phyloP scores from a whole-genome alignment of 2,888 invertebrate species.

The Tachina lurida region DNA sequence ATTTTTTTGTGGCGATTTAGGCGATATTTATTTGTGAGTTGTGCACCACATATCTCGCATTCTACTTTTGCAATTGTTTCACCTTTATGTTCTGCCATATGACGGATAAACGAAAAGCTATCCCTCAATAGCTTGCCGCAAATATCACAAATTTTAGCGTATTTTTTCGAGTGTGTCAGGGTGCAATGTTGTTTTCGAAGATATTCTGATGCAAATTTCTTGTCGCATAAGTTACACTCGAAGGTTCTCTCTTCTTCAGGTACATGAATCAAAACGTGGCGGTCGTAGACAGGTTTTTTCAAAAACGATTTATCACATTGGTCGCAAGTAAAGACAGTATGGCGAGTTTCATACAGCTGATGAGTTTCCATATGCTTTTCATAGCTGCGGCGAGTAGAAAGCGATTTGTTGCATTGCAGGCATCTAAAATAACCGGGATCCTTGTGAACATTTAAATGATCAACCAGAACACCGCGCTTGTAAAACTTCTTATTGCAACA shows the following conservation, averaged over 20 bases:
- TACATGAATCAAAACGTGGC: conserved; percentile 79
- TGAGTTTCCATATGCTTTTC: conserved; percentile 79
- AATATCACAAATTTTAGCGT: conserved; percentile 80
- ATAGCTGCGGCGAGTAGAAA: conserved; percentile 77
- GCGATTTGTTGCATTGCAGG: conserved; percentile 76
- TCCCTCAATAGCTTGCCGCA: conserved; percentile 80
- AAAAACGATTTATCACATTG: conserved; percentile 57
- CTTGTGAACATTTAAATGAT: conserved; percentile 80
- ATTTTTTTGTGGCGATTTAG: conserved; percentile 80
- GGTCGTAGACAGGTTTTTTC: conserved; percentile 73
- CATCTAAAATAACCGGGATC: conserved; percentile 81
- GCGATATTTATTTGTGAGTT: conserved; percentile 78
- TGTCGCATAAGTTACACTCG: conserved; percentile 76
- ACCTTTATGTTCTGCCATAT: conserved; percentile 79
- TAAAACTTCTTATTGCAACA: conserved; percentile 81
- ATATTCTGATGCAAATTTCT: conserved; percentile 78
- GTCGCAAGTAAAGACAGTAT: conserved; percentile 34
- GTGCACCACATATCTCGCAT: conserved; percentile 79
- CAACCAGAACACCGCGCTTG: conserved; percentile 79
- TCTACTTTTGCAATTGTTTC: conserved; percentile 75
- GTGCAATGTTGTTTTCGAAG: conserved; percentile 78
- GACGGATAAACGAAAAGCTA: conserved; percentile 77
- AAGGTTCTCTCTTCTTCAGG: conserved; percentile 79
- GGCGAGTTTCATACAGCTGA: conserved; percentile 25
- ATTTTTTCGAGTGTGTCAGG: conserved; percentile 79